Conservation (phyloP, 1,140 invertebrate species). For the Penaeus vannamei region DNA sequence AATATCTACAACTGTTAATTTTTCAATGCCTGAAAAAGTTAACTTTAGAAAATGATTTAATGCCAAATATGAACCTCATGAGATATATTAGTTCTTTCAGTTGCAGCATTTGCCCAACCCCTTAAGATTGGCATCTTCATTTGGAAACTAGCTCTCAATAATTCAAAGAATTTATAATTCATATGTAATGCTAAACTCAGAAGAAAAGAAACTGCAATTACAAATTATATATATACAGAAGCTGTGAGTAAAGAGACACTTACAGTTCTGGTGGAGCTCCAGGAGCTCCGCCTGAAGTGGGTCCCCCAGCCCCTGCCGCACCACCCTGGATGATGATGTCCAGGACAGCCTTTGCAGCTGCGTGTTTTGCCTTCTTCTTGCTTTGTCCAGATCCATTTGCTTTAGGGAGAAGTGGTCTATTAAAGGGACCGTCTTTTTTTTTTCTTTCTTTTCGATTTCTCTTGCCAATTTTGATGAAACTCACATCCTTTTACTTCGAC, state of each 20-base stretch:
- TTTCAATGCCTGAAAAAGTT: neutral
- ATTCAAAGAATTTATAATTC: too few species aligned
- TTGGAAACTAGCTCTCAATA: too few species aligned
- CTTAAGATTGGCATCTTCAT: too few species aligned
- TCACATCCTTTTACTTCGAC: too few species aligned
- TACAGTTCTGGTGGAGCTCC: slow-evolving; percentile 65
- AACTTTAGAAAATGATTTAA: neutral
- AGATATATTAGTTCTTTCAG: too few species aligned
- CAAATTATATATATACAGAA: neutral
- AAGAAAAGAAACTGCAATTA: neutral
- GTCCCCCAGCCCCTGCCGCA: slow-evolving; percentile 53
- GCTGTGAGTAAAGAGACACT: slow-evolving; percentile 30
- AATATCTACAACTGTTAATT: neutral
- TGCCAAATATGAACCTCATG: too few species aligned
- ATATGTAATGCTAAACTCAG: neutral
- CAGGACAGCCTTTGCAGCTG: slow-evolving; percentile 90
- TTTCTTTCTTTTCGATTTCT: too few species aligned
- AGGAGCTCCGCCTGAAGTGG: slow-evolving; percentile 59
- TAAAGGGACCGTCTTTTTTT: too few species aligned
- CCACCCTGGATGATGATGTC: slow-evolving; percentile 76
- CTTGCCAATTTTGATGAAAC: too few species aligned
- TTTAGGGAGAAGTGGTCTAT: slow-evolving; percentile 69
- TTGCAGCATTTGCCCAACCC: too few species aligned
- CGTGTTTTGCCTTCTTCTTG: slow-evolving; percentile 97
- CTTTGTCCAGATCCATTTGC: slow-evolving; percentile 92